A percentile compares a stretch with the other conserved stretches of the same genome.
phyloP scores from a whole-genome alignment of 2,797 vertebrate genomes.

The Amblyraja radiata region DNA sequence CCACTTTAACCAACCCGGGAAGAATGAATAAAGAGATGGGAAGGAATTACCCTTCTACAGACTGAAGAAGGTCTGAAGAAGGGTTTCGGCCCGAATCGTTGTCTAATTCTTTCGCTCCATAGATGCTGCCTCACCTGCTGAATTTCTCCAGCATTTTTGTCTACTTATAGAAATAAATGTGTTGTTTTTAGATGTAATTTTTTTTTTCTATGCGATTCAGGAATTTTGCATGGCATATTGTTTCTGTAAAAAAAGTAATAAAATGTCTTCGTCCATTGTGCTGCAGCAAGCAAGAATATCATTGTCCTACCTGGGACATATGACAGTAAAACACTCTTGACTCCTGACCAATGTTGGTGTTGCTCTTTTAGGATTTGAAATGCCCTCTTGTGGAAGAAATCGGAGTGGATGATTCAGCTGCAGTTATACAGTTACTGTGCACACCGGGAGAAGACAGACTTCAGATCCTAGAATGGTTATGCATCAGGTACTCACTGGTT shows the following conservation, averaged over 20 bases:
- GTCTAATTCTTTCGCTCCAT: too few relatives aligned
- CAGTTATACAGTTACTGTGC: constrained; percentile 67
- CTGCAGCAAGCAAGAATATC: too few relatives aligned
- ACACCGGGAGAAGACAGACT: constrained; percentile 66
- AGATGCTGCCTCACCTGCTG: too few relatives aligned
- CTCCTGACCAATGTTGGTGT: neutral
- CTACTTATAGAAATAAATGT: too few relatives aligned
- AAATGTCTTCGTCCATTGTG: neutral
- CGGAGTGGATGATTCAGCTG: constrained; percentile 60
- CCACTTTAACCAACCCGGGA: neutral
- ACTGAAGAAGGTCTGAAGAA: too few relatives aligned
- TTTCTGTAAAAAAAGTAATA: neutral
- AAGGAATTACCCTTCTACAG: too few relatives aligned
- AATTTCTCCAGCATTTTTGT: too few relatives aligned
- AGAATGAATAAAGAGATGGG: too few relatives aligned
- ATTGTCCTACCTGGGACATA: too few relatives aligned
- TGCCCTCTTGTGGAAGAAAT: constrained; percentile 71
- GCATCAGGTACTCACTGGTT: constrained; percentile 54
- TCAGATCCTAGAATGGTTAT: constrained; percentile 76
- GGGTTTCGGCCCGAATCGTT: too few relatives aligned
- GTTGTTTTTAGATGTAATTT: neutral
- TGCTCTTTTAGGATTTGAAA: constrained; percentile 51
- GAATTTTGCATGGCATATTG: neutral
- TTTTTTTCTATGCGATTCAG: neutral
- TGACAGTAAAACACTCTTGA: too few relatives aligned